Base-by-base conservation (phyloP, 2,797 vertebrate genomes). In the Coregonus suidteri region DNA sequence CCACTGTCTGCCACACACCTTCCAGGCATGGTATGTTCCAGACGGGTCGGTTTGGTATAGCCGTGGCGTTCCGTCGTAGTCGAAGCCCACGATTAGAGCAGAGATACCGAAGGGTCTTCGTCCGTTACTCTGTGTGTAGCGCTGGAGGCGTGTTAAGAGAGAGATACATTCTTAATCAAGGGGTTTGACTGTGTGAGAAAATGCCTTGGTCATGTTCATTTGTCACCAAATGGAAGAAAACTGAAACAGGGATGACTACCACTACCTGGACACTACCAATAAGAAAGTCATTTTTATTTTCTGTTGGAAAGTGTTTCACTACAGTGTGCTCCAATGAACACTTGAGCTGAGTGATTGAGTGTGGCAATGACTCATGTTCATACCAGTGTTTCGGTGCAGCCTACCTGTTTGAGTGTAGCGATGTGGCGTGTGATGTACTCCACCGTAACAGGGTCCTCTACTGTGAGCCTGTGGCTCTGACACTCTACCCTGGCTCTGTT, bases 371-470 rank as follows among this genome's bases (percentile, higher is more conserved):
- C 1, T 2, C 41, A 47, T 47, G 9, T 47, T 47, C 41, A 47
- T 47, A 47, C 41, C 41, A 47, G 41, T 11, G n/a, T 25, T 13
- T 15, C 3, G 1, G 25, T 13, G 20, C 30, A 5, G 30, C 13
- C 37, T 89, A 97, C 96, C 95, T 97, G 96, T 91, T 97, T 97
- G 81, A 97, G 91, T 30, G 95, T 96, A 35, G 96, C 96, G 54
- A 97, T 96, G 92, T 96, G 96, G 74, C 96, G 95, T 66, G 96
- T 97, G 90, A 97, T 97, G 85, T 97, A 97, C 83, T 97, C 96
- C 68, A 97, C 95, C 25, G 96, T 97, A 83, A 97, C 96, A 0
- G 96, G 95, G 81, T 97, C 96, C 85, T 97, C 96, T 16, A 97
- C 96, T 2, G 96, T 97, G 72, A 97, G 94, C 86, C 95, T 95